A percentile compares a stretch with the other conserved stretches of the same genome.
Conservation (phyloP, 2,113 vertebrate species). For the Anolis sagrei region DNA sequence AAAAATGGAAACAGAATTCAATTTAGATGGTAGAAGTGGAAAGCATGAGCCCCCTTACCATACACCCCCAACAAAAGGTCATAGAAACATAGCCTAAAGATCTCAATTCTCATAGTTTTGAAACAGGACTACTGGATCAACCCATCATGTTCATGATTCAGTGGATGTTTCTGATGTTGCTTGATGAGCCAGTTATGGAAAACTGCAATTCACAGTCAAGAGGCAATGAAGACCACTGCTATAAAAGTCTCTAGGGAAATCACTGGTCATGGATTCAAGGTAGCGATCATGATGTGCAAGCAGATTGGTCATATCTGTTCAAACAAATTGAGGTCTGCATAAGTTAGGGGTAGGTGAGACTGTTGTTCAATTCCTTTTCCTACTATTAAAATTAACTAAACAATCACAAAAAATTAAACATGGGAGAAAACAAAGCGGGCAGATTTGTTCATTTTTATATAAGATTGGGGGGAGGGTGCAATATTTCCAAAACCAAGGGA, state of each 20-base stretch:
- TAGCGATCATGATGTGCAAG: background rate
- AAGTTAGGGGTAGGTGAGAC: background rate
- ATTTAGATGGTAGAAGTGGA: background rate
- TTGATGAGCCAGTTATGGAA: background rate
- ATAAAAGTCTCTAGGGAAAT: background rate
- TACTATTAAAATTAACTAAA: background rate
- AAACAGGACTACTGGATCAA: background rate
- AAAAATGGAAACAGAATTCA: background rate
- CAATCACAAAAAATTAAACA: background rate
- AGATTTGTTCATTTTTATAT: background rate
- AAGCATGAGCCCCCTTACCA: background rate
- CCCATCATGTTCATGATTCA: background rate
- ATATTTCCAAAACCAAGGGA: too few relatives aligned
- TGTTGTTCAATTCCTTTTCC: background rate
- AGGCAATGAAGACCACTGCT: background rate
- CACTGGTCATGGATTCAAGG: background rate
- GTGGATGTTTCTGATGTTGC: background rate
- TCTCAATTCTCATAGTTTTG: background rate
- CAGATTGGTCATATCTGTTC: background rate
- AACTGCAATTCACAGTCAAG: background rate
- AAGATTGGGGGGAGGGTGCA: too few relatives aligned
- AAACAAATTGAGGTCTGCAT: background rate
- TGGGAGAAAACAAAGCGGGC: background rate
- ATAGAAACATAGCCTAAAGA: background rate
- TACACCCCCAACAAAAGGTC: background rate